phyloP scores from a whole-genome alignment of 1,140 invertebrate genomes.

The Brachionus calyciflorus region DNA sequence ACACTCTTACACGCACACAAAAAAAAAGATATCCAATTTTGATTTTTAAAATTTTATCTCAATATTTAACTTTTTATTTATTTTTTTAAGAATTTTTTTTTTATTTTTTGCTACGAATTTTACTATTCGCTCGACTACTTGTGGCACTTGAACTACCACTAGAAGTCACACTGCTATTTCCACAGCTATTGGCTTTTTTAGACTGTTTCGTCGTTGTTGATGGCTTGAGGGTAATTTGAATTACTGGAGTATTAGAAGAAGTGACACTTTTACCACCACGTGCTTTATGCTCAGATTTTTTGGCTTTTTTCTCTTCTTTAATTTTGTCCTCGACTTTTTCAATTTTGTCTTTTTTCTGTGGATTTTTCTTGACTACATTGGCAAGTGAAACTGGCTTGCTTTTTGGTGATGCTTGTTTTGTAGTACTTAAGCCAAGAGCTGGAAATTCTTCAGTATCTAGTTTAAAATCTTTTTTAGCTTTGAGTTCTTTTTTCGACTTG shows the following conservation, averaged over 20 bases:
- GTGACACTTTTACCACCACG: neutral
- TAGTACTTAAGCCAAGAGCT: neutral
- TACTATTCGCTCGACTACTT: conserved; percentile 23
- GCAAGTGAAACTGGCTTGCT: neutral
- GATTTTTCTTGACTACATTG: neutral
- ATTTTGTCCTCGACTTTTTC: neutral
- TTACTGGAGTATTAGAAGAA: conserved; percentile 6
- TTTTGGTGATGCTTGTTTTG: conserved; percentile 22
- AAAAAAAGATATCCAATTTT: neutral
- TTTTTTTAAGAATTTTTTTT: neutral
- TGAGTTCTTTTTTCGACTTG: neutral
- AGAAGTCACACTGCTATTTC: neutral
- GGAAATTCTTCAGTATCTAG: conserved; percentile 42
- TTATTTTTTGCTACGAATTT: conserved; percentile 33
- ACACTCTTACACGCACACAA: neutral
- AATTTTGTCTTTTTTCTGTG: neutral
- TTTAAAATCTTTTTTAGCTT: conserved; percentile 33
- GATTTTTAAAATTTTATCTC: conserved; percentile 40
- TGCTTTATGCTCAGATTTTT: conserved; percentile 9
- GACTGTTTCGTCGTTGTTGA: neutral
- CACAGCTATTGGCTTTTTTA: conserved; percentile 18
- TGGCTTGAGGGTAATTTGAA: neutral
- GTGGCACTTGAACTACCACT: conserved; percentile 11
- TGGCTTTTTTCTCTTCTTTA: neutral
- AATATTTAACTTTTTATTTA: conserved; percentile 36